Evolutionary conservation across 2,113 vertebrate species (phyloP).

Genomic region (Sialia sialis): DNA sequence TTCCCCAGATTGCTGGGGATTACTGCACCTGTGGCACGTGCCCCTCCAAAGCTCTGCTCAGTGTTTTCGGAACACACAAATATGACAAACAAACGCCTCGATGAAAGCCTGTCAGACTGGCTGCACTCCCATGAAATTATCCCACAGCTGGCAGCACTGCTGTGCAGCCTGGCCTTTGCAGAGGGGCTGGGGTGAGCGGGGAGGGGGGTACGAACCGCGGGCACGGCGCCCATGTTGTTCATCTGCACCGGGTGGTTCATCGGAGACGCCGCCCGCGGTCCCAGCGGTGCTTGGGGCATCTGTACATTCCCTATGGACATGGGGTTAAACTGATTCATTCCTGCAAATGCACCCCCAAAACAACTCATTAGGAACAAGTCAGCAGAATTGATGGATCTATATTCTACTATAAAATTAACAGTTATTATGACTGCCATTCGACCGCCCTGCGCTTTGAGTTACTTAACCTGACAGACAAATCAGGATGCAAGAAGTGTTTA

Average conservation of each 20-base stretch:
- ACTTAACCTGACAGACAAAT: not conserved
- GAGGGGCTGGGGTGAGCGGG: not conserved
- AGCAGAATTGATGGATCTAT: not conserved
- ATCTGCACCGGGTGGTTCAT: slow-evolving; percentile 93
- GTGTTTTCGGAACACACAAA: not conserved
- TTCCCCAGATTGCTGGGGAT: not conserved
- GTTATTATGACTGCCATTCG: not conserved
- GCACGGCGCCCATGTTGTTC: slow-evolving; percentile 87
- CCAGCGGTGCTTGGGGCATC: slow-evolving; percentile 88
- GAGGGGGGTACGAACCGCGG: slow-evolving; percentile 76
- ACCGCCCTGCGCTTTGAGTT: not conserved
- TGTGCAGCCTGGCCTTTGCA: not conserved
- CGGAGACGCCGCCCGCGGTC: slow-evolving; percentile 86
- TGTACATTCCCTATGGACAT: slow-evolving; percentile 92
- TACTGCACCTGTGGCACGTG: not conserved
- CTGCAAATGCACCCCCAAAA: slow-evolving; percentile 76
- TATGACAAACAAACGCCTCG: not conserved
- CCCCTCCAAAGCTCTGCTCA: not conserved
- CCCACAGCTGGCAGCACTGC: not conserved
- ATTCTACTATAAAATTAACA: not conserved
- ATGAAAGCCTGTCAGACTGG: not conserved
- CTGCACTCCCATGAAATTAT: not conserved
- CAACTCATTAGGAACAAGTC: slow-evolving; percentile 58
- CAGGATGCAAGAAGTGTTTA: not conserved
- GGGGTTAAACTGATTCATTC: slow-evolving; percentile 92